Base-by-base conservation (phyloP, 2,888 invertebrate species). In the Epicampocera succincta region DNA sequence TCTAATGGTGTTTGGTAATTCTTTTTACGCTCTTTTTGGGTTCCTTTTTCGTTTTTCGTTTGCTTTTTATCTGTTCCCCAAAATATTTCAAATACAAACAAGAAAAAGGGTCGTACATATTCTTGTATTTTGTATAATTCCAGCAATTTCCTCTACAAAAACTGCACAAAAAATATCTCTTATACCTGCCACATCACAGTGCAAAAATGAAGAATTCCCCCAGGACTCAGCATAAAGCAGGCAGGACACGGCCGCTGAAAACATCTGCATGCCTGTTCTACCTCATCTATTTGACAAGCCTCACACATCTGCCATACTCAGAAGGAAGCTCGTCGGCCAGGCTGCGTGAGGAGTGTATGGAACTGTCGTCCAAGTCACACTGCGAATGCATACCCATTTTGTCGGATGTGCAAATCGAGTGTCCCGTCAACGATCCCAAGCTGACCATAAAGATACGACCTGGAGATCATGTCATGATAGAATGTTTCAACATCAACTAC, bases 341-440 rank as follows among this genome's bases (percentile, higher is more conserved):
- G 42, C 56, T 86, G 3, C 88, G 88, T 1, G 87, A 89, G 48
- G 88, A 88, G 12, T 90, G 90, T 66, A 87, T 84, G 46, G 87
- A 89, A 52, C 74, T 90, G 3, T 86, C 86, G 17, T 84, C 83
- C 13, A 85, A 80, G 11, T 85, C 87, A 0, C 71, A 86, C 9
- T 91, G 91, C 54, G 87, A 87, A 38, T 91, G 91, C 52, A 87
- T 88, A 3, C 87, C 87, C 6, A 85, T 87, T n/a, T 74, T 87
- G 17, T 85, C 85, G 12, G 90, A 90, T 13, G 88, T 87, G 48
- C 90, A 91, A 76, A 87, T 91, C 38, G 86, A 87, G 48, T 91
- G 91, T 80, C 91, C 91, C 3, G 84, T 84, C 1, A 84, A 85
- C 15, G 56, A 84, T 50, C 86, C 86, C 29, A 88, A 89, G 75